Evolutionary conservation across 2,113 vertebrate species (phyloP).

Genomic region (Larimichthys crocea): DNA sequence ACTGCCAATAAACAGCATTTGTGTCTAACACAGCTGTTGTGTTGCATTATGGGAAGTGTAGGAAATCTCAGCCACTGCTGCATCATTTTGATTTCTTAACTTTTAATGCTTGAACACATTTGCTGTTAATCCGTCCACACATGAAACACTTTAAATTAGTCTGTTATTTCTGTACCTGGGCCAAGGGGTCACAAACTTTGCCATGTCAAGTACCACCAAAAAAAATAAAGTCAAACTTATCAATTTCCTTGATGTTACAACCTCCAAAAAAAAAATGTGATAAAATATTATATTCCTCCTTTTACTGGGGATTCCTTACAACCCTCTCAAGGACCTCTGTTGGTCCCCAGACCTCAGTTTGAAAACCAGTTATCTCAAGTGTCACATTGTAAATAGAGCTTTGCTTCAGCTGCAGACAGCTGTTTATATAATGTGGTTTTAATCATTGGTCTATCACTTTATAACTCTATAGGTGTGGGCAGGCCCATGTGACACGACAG

Average conservation of each 20-base stretch:
- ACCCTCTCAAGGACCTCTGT: too few relatives aligned
- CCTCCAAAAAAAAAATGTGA: too few relatives aligned
- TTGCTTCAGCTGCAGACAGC: not conserved
- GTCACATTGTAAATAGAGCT: not conserved
- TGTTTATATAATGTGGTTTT: not conserved
- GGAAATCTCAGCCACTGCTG: too few relatives aligned
- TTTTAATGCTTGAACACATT: not conserved
- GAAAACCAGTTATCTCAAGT: too few relatives aligned
- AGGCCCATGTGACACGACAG: not conserved
- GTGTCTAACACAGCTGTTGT: not conserved
- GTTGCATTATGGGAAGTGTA: not conserved
- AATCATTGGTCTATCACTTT: not conserved
- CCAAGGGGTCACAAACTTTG: too few relatives aligned
- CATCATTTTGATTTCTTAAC: not conserved
- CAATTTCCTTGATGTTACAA: too few relatives aligned
- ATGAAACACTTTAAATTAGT: not conserved
- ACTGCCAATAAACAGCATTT: not conserved
- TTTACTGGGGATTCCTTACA: too few relatives aligned
- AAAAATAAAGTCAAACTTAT: too few relatives aligned
- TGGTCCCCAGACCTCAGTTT: too few relatives aligned
- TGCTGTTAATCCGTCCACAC: not conserved
- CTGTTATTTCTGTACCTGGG: too few relatives aligned
- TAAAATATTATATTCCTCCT: too few relatives aligned
- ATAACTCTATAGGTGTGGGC: not conserved
- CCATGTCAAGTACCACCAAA: too few relatives aligned